These are phyloP conservation scores for Aphis gossypii DNA, from an alignment of 1,140 invertebrate genomes.

Conservation along the genomic window DNA sequence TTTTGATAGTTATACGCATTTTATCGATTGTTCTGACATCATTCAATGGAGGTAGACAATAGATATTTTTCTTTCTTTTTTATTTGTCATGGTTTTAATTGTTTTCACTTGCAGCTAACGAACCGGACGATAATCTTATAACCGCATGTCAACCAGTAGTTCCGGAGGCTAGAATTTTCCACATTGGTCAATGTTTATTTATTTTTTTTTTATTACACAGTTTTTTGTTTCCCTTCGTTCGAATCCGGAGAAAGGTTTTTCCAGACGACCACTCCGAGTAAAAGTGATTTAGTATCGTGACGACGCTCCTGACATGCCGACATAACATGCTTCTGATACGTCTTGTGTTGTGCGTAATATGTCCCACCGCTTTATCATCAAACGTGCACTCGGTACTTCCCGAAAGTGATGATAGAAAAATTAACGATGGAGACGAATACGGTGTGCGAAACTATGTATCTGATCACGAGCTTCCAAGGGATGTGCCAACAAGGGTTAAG, in stretches of 20 bases:
- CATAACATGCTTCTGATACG: conserved; percentile 53
- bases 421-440: conserved; percentile 43
- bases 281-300: conserved; percentile 57
- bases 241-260: conserved; percentile 50
- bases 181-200: conserved; percentile 32
- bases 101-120: conserved; percentile 44
- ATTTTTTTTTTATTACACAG: neutral
- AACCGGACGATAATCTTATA: conserved; percentile 21
- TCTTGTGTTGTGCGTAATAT: conserved; percentile 51
- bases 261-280: conserved; percentile 35
- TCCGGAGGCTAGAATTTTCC: conserved; percentile 31
- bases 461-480: conserved; percentile 65
- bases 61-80: conserved; percentile 14
- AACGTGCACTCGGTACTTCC: neutral
- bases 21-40: too few relatives aligned
- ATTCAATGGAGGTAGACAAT: neutral
- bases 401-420: neutral
- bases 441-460: conserved; percentile 60
- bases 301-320: conserved; percentile 50
- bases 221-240: conserved; percentile 43
- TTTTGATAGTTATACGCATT: neutral
- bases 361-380: neutral
- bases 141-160: conserved; percentile 36
- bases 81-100: conserved; percentile 43
- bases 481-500: conserved; percentile 66